Base-by-base conservation (phyloP, 2,888 invertebrate genomes). In the Tenthredo distinguenda region DNA sequence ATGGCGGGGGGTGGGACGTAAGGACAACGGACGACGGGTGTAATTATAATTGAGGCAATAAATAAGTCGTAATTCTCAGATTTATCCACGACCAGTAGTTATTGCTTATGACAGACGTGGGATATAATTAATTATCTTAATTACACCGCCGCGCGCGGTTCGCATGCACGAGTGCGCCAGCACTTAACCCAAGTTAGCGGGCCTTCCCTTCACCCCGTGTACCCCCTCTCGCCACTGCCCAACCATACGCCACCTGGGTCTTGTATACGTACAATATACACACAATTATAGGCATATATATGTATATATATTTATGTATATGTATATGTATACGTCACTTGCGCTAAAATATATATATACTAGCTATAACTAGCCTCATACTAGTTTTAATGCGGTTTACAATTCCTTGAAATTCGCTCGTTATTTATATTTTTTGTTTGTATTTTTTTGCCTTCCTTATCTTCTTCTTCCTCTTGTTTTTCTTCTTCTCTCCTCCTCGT, bases 61-160 rank as follows among this genome's bases (percentile, higher is more conserved):
- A 58, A 81, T 81, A 62, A 62, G 62, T 81, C 21, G 81, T 81
- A 62, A 81, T 76, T 58, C 84, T 62, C 40, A 47, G 84, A 84
- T 84, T 74, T 84, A 72, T 74, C 76, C 74, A 58, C 31, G 43
- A 84, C 72, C 84, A 74, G 84, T 55, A 74, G 84, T 84, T 62
- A 88, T 85, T 85, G 87, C 89, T 86, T 82, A 84, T 86, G 89
- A 88, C 87, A 86, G 87, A 86, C 85, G 86, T 83, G 90, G 89
- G 88, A 91, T 91, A 90, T 90, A 90, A 91, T 91, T 90, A 91
- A 92, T 92, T 91, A 92, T 90, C 90, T 92, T 91, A 92, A 91
- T 91, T 90, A 89, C 90, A 88, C 88, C 90, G 88, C 88, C 89
- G 89, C 62, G 89, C 90, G 91, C 91, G 90, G 90, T 88, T 90